Conservation (phyloP, 2,797 vertebrate species). For the Furcifer pardalis region DNA sequence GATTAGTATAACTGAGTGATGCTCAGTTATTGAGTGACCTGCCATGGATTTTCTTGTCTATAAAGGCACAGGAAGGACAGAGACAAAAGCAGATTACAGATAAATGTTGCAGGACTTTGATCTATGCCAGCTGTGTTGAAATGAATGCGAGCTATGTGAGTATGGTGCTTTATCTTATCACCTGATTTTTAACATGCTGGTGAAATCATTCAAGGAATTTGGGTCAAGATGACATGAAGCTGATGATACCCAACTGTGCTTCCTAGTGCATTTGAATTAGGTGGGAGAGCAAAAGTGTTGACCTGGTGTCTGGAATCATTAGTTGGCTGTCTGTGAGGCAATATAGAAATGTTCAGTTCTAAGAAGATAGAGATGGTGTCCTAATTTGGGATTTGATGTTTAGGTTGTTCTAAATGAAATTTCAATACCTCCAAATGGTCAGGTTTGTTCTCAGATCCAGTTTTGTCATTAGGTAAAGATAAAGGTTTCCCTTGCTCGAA, state of each 20-base stretch:
- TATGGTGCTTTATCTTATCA: background rate
- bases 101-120: background rate
- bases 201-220: background rate
- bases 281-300: background rate
- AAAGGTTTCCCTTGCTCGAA: too few relatives aligned
- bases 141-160: background rate
- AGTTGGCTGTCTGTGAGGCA: background rate
- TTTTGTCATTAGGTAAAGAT: background rate
- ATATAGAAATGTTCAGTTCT: background rate
- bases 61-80: background rate
- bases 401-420: background rate
- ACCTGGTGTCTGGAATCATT: background rate
- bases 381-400: background rate
- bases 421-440: background rate
- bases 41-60: background rate
- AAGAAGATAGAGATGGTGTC: too few relatives aligned
- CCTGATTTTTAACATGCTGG: background rate
- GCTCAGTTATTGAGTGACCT: background rate
- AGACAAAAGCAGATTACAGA: accelerated
- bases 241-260: background rate
- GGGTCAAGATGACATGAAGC: background rate
- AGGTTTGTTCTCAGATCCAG: background rate
- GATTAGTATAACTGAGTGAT: background rate
- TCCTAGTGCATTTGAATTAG: background rate
- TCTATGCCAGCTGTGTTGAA: background rate